Conservation (phyloP, 2,797 vertebrate genomes). For the Psittacula echo region DNA sequence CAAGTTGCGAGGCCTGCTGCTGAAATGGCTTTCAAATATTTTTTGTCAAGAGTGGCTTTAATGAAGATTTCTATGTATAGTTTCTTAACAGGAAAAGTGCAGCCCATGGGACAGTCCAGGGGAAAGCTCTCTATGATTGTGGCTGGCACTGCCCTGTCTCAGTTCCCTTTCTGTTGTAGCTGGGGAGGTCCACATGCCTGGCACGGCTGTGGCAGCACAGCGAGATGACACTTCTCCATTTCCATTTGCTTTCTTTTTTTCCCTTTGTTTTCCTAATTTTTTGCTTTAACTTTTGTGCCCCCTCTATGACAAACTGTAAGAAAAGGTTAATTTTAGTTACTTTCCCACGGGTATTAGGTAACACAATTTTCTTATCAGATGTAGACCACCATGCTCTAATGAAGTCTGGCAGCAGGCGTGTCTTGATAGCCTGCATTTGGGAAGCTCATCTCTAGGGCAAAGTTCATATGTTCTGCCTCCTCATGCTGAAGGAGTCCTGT, state of each 20-base stretch:
- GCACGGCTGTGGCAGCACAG: background rate
- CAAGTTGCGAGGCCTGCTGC: background rate
- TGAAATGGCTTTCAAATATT: background rate
- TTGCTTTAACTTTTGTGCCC: background rate
- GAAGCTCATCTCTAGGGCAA: background rate
- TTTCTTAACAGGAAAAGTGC: background rate
- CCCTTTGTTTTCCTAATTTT: background rate
- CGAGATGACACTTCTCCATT: accelerated
- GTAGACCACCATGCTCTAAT: background rate
- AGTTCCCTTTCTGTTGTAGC: background rate
- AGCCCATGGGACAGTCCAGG: background rate
- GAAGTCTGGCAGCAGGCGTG: background rate
- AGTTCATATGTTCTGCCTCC: background rate
- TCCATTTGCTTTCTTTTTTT: background rate
- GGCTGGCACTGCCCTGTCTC: background rate
- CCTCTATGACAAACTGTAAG: background rate
- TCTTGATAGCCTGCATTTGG: background rate
- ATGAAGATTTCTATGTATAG: background rate
- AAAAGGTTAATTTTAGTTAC: background rate
- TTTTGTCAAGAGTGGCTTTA: background rate
- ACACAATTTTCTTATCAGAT: background rate
- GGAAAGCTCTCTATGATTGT: background rate
- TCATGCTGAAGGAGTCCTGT: background rate
- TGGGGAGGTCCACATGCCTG: accelerated
- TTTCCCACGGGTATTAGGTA: background rate